These are phyloP conservation scores for Cherax destructor DNA, from an alignment of 1,140 invertebrate genomes.

Conservation along the genomic window DNA sequence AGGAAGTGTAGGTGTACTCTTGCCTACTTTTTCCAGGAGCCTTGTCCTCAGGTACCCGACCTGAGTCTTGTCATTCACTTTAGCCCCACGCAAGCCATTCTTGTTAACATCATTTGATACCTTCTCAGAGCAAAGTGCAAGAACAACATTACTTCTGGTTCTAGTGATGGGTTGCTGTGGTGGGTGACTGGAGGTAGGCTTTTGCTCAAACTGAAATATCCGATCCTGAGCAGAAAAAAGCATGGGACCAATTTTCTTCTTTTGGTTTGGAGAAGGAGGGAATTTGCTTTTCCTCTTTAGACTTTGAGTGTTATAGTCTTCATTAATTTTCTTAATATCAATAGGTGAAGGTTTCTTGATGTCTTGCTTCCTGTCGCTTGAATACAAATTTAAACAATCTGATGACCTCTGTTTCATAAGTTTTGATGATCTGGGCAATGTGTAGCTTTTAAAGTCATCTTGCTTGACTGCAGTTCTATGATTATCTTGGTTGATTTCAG, in stretches of 20 bases:
- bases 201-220: constrained; percentile 57
- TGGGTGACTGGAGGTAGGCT: background rate
- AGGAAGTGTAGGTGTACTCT: constrained; percentile 36
- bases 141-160: constrained; percentile 41
- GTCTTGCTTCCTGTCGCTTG: constrained; percentile 8
- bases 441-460: constrained; percentile 31
- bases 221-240: constrained; percentile 62
- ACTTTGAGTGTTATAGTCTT: background rate
- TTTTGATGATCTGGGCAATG: constrained; percentile 23
- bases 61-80: constrained; percentile 72
- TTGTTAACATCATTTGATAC: constrained; percentile 2
- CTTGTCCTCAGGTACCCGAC: constrained; percentile 73
- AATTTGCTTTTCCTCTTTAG: constrained; percentile 64
- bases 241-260: constrained; percentile 31
- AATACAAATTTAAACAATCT: background rate
- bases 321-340: constrained; percentile 14
- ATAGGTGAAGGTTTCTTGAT: constrained; percentile 4
- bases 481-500: background rate
- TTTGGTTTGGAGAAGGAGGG: constrained; percentile 54
- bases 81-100: constrained; percentile 23
- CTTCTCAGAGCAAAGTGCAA: background rate
- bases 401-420: constrained; percentile 29
- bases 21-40: constrained; percentile 63
- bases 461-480: constrained; percentile 3
- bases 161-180: constrained; percentile 28